Base-by-base conservation (phyloP, 2,113 vertebrate genomes). In the Urocolius indicus region DNA sequence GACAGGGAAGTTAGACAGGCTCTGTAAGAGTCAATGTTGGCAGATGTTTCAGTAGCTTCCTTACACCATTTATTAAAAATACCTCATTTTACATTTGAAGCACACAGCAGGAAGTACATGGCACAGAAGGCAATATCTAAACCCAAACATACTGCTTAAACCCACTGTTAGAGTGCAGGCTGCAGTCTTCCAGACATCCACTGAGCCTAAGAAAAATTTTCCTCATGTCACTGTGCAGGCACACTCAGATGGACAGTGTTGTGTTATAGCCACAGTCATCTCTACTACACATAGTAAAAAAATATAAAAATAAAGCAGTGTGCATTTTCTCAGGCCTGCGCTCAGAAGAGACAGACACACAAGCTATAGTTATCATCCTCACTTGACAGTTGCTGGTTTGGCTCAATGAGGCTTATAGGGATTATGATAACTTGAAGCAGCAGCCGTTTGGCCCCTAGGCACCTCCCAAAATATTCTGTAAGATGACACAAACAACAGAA, bases 401-500 rank as follows among this genome's bases (percentile, higher is more conserved):
- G 87, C 90, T 94, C 93, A 96, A 8, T 69, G 65, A 86, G 92
- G 90, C 80, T 96, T 95, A 95, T 27, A 48, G 61, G 94, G 87
- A 94, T 95, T 96, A 96, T 72, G 86, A 82, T 84, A 94, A 95
- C 83, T 90, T 81, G 78, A 81, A 92, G 89, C 91, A 85, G 89
- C 91, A 95, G 89, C 73, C 82, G 0, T 73, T 88, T 96, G 96
- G 90, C 84, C 85, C 75, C 62, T 61, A 79, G 52, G 95, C 86
- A 71, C 95, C 90, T 93, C 96, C 95, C 77, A 97, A 97, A 97
- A 97, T 97, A 96, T 97, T 97, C 95, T 94, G 94, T 96, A 96
- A 97, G 86, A 94, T 0, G 79, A 96, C 90, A 97, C 90, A 95
- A 95, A 94, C 92, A 94, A 84, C 92, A 94, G 36, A 95, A 97